Conservation (phyloP, 2,113 vertebrate species). For the Oreochromis niloticus region DNA sequence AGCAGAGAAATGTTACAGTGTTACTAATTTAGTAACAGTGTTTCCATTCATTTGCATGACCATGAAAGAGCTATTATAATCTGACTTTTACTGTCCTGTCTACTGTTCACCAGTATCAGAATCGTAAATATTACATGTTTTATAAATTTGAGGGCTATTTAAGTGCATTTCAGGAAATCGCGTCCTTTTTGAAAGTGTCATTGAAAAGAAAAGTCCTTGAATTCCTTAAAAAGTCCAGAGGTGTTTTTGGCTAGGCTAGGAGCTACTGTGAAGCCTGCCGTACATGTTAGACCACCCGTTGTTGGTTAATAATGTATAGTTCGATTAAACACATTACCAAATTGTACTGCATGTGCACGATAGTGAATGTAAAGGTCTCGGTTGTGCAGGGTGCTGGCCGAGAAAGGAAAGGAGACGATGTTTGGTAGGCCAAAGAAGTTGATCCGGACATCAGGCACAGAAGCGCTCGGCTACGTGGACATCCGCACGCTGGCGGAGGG, state of each 20-base stretch:
- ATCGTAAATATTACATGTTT: neutral
- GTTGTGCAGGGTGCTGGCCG: slow-evolving; percentile 72
- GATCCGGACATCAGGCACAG: slow-evolving; percentile 79
- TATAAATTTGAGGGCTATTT: neutral
- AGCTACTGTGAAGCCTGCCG: neutral
- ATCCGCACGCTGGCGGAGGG: slow-evolving; percentile 85
- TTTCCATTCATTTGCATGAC: neutral
- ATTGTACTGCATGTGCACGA: neutral
- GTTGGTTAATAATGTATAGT: neutral
- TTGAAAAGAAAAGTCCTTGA: neutral
- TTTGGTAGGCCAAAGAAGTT: slow-evolving; percentile 87
- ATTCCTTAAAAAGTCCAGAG: neutral
- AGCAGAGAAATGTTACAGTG: neutral
- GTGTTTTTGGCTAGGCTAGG: neutral
- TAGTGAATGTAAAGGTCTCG: neutral
- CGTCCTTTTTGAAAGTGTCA: neutral
- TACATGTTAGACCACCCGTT: neutral
- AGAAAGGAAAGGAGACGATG: slow-evolving; percentile 77
- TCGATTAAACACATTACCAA: rapidly evolving
- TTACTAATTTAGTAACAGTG: neutral
- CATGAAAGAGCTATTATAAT: neutral
- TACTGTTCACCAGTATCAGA: neutral
- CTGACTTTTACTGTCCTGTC: neutral
- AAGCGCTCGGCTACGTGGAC: slow-evolving; percentile 87
- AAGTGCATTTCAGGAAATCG: neutral